Percentiles rank a stretch among this genome's conserved stretches.
Evolutionary conservation across 1,140 invertebrate species (phyloP).

Genomic region (Arion vulgaris): DNA sequence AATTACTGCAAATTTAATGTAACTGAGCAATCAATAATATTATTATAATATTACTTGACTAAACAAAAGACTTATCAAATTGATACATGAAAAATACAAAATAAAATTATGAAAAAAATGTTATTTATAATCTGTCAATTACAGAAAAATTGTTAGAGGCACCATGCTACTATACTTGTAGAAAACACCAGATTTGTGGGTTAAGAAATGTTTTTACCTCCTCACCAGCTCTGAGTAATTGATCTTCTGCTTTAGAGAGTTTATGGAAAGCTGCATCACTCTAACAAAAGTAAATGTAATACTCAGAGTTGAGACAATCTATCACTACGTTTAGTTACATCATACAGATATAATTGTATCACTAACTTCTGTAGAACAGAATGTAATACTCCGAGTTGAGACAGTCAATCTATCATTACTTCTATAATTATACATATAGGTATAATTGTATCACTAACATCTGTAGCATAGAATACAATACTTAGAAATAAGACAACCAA

Average conservation of each 20-base stretch:
- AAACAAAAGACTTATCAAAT: no score
- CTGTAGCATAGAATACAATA: no score
- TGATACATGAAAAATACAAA: neutral
- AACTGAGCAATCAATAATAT: no score
- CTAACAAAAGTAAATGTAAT: constrained; percentile 34
- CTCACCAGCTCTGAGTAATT: constrained; percentile 54
- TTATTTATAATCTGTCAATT: neutral
- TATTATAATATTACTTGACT: no score
- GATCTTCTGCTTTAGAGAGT: constrained; percentile 47
- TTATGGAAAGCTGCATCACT: constrained; percentile 27
- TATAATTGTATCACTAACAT: no score
- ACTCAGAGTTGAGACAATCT: neutral
- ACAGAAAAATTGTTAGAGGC: neutral
- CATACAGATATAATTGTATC: no score
- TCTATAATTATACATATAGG: no score
- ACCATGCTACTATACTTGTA: constrained; percentile 6
- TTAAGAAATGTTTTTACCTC: constrained; percentile 55
- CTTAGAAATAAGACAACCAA: no score
- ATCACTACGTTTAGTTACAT: neutral
- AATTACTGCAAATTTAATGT: no score
- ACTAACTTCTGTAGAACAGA: no score
- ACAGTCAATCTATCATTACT: no score
- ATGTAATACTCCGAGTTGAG: no score
- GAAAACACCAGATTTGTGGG: neutral
- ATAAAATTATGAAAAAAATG: neutral